Conservation (phyloP, 2,888 invertebrate genomes). For the Steinernema hermaphroditum region DNA sequence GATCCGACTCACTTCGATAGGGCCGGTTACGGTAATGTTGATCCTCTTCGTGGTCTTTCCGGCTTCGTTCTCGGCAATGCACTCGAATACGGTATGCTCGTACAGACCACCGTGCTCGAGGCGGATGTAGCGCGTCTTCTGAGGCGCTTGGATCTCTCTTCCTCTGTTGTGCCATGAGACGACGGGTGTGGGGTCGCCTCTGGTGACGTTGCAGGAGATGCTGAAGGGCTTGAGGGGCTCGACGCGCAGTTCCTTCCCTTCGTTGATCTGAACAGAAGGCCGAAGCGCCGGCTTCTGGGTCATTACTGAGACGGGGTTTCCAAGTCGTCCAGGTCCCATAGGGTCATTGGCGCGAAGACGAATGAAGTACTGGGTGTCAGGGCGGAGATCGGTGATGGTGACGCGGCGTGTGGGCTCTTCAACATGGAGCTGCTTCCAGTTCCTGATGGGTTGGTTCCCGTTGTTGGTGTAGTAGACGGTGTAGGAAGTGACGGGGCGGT, state of each 20-base stretch:
- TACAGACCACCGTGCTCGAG: slow-evolving; percentile 48
- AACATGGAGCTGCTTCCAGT: slow-evolving; percentile 60
- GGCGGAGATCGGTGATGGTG: slow-evolving; percentile 54
- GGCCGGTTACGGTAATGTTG: slow-evolving; percentile 59
- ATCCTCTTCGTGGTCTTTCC: slow-evolving; percentile 58
- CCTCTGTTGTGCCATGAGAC: slow-evolving; percentile 54
- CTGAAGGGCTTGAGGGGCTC: slow-evolving; percentile 59
- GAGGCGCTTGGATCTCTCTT: slow-evolving; percentile 1
- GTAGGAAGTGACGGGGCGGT: slow-evolving; percentile 63
- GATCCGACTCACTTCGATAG: slow-evolving; percentile 60
- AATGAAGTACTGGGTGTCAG: slow-evolving; percentile 60
- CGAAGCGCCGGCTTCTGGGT: slow-evolving; percentile 62
- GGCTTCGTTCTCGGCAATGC: slow-evolving; percentile 65
- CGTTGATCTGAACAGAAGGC: slow-evolving; percentile 59
- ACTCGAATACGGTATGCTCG: slow-evolving; percentile 60
- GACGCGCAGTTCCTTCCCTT: slow-evolving; percentile 60
- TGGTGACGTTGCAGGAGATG: slow-evolving; percentile 60
- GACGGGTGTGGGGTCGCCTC: slow-evolving; percentile 60
- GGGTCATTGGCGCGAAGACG: slow-evolving; percentile 63
- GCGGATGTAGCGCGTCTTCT: slow-evolving; percentile 4
- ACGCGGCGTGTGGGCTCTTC: slow-evolving; percentile 56
- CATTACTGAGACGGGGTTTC: slow-evolving; percentile 57
- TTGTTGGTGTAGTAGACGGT: slow-evolving; percentile 65
- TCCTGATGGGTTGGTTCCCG: slow-evolving; percentile 58
- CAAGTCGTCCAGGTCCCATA: slow-evolving; percentile 62